phyloP scores from a whole-genome alignment of 2,888 invertebrate species.

The Linyphia triangularis region DNA sequence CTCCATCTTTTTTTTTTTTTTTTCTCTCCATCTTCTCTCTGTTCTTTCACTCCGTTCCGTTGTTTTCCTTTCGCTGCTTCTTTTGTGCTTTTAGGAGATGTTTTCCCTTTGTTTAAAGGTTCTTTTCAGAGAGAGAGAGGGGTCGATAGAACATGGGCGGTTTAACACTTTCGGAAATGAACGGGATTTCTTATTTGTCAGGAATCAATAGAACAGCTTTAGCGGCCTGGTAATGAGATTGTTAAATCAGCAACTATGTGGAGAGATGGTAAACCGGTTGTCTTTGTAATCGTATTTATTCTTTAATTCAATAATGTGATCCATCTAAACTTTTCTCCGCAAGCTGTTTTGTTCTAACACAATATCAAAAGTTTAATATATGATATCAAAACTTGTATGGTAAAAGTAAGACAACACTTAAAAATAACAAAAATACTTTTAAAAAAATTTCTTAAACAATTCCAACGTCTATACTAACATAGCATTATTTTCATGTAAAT shows the following conservation, averaged over 20 bases:
- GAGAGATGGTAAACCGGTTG: too few species aligned
- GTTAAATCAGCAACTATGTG: not conserved
- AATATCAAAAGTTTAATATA: too few species aligned
- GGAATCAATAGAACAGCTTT: not conserved
- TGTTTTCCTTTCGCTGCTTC: not conserved
- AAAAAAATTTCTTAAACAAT: too few species aligned
- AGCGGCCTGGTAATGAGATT: not conserved
- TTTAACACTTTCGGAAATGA: slow-evolving; percentile 26
- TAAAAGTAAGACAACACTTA: too few species aligned
- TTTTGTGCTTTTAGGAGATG: slow-evolving; percentile 23
- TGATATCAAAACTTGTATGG: too few species aligned
- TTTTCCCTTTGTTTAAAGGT: slow-evolving; percentile 26
- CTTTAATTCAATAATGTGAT: too few species aligned
- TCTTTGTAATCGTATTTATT: too few species aligned
- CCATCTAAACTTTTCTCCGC: too few species aligned
- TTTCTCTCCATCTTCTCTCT: slow-evolving; percentile 3
- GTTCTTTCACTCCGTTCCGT: not conserved
- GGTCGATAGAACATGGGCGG: slow-evolving; percentile 29
- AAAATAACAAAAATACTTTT: too few species aligned
- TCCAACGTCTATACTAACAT: too few species aligned
- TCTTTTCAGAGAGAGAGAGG: slow-evolving; percentile 4
- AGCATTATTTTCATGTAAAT: too few species aligned
- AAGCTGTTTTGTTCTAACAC: too few species aligned
- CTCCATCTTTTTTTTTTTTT: slow-evolving; percentile 34
- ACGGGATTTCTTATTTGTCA: slow-evolving; percentile 24